A percentile compares a stretch with the other conserved stretches of the same genome.
These are phyloP conservation scores for Ceratina australensis DNA, from an alignment of 1,140 invertebrate genomes.

Conservation along the genomic window DNA sequence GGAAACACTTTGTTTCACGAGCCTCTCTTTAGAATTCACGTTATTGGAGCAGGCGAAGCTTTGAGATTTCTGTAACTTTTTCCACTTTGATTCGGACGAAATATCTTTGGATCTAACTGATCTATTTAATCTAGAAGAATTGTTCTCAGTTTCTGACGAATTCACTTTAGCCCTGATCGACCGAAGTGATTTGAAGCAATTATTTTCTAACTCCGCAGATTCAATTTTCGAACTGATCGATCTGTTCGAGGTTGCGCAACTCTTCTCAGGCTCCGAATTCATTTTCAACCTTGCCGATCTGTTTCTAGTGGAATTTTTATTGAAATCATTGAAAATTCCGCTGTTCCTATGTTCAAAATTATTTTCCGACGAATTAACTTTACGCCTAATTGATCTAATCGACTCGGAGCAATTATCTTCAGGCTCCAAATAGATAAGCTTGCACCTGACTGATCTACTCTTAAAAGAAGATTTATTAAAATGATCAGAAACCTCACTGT, in stretches of 20 bases:
- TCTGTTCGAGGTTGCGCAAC: background rate
- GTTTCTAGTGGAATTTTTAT: too few relatives aligned
- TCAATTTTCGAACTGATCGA: background rate
- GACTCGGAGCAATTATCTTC: background rate
- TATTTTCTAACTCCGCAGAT: background rate
- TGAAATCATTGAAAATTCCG: too few relatives aligned
- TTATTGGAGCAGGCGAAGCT: slow-evolving; percentile 27
- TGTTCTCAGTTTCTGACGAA: too few relatives aligned
- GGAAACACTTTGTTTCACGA: background rate
- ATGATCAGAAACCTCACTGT: background rate
- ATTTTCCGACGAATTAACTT: too few relatives aligned
- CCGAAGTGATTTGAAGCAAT: background rate
- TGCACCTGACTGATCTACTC: background rate
- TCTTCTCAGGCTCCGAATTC: background rate
- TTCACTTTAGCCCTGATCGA: slow-evolving; percentile 2
- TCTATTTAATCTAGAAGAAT: too few relatives aligned
- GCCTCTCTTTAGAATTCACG: background rate
- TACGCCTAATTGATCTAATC: too few relatives aligned
- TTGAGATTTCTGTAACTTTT: slow-evolving; percentile 54
- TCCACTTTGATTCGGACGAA: too few relatives aligned
- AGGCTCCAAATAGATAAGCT: background rate
- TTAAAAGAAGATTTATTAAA: background rate
- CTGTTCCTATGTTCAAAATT: too few relatives aligned
- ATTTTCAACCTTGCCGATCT: too few relatives aligned
- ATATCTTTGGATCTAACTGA: too few relatives aligned